Evolutionary conservation across 1,140 invertebrate species (phyloP).

Genomic region (Bathynomus jamesi): DNA sequence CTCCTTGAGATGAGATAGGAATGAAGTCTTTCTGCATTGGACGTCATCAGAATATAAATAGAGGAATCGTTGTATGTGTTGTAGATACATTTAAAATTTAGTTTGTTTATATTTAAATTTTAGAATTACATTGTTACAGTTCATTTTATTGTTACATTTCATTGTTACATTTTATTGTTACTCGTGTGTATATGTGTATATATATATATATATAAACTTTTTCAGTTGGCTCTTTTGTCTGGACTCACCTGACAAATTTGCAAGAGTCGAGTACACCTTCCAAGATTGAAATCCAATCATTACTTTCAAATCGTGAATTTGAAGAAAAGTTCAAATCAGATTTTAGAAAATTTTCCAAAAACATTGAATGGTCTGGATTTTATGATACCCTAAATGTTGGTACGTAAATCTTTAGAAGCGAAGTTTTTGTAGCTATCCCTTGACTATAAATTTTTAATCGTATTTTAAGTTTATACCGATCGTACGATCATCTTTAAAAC

Average conservation of each 20-base stretch:
- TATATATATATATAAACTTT: too few species aligned
- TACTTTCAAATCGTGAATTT: conserved; percentile 64
- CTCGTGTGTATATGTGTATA: too few species aligned
- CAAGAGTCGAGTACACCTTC: conserved; percentile 73
- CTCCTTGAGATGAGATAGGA: too few species aligned
- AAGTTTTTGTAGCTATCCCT: neutral
- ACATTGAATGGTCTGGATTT: conserved; percentile 76
- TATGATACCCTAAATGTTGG: conserved; percentile 75
- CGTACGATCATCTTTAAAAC: neutral
- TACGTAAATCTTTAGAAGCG: neutral
- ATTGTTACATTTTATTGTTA: too few species aligned
- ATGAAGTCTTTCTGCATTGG: too few species aligned
- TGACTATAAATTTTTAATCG: too few species aligned
- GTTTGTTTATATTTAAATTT: too few species aligned
- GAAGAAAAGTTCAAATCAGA: conserved; percentile 68
- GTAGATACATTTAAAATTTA: too few species aligned
- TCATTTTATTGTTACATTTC: too few species aligned
- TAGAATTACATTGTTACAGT: too few species aligned
- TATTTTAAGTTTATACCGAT: neutral
- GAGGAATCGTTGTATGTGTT: too few species aligned
- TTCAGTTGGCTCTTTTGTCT: conserved; percentile 84
- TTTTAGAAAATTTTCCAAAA: conserved; percentile 79
- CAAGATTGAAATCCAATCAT: conserved; percentile 68
- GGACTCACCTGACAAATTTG: conserved; percentile 81
- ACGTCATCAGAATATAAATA: too few species aligned